Conservation (phyloP, 2,888 invertebrate genomes). For the Muschampia plurimacula region DNA sequence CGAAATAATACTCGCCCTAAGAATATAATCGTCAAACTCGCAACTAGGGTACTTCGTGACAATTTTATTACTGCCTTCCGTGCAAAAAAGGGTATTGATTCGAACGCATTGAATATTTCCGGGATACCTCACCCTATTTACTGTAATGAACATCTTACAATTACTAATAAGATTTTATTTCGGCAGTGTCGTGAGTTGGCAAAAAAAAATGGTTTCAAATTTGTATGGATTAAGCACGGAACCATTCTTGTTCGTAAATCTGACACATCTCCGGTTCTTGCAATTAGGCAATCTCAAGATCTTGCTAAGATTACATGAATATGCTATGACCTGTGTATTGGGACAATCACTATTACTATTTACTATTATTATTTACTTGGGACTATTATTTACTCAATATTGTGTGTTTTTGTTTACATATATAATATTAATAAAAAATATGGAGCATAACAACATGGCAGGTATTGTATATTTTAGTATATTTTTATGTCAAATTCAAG, state of each 20-base stretch:
- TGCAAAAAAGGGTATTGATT: not conserved
- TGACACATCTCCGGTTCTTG: not conserved
- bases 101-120: not conserved
- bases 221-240: not conserved
- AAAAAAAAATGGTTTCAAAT: not conserved
- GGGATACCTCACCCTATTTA: not conserved
- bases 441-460: too few species aligned
- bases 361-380: too few species aligned
- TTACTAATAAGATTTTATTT: not conserved
- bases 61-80: constrained; percentile 1
- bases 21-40: not conserved
- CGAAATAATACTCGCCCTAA: not conserved
- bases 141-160: not conserved
- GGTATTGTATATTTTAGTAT: too few species aligned
- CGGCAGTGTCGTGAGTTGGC: not conserved
- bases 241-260: not conserved
- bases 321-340: too few species aligned
- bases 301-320: not conserved
- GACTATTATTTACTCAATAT: too few species aligned
- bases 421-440: too few species aligned
- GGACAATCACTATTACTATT: too few species aligned
- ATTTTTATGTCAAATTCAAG: not conserved
- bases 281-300: not conserved
- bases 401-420: too few species aligned
- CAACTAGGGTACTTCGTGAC: not conserved